These are phyloP conservation scores for Machaerirhynchus nigripectus DNA, from an alignment of 2,113 vertebrate genomes.

Conservation along the genomic window DNA sequence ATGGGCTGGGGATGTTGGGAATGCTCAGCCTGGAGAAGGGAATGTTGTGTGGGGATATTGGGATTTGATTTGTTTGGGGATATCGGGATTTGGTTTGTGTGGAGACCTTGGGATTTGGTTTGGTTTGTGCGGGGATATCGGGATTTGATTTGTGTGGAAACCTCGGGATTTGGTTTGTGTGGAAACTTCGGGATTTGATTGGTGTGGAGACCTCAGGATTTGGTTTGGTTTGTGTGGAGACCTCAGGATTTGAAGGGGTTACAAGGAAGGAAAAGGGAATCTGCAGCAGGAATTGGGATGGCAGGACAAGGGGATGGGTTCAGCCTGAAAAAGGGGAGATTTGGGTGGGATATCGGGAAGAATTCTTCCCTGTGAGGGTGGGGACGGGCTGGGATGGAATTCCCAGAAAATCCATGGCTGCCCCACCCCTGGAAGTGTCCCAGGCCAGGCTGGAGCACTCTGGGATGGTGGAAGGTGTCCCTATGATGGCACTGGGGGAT, in stretches of 20 bases:
- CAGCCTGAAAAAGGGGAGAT: too few species aligned
- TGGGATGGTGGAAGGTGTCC: not conserved
- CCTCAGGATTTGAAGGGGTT: not conserved
- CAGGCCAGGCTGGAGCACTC: not conserved
- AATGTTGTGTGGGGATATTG: not conserved
- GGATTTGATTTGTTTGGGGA: not conserved
- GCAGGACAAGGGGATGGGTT: too few species aligned
- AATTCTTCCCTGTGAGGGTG: not conserved
- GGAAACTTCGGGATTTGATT: rapidly evolving
- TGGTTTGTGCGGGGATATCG: rapidly evolving
- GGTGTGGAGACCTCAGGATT: rapidly evolving
- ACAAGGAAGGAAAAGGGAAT: not conserved
- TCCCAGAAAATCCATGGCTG: not conserved
- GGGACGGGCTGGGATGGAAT: not conserved
- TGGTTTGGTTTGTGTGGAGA: too few species aligned
- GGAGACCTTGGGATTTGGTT: not conserved
- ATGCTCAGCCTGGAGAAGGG: not conserved
- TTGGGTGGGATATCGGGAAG: not conserved
- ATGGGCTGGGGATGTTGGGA: rapidly evolving
- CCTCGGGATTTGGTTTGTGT: rapidly evolving
- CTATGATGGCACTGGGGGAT: not conserved
- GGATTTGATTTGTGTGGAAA: rapidly evolving
- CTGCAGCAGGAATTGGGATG: not conserved
- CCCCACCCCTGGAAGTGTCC: not conserved
- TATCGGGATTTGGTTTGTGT: rapidly evolving